These are phyloP conservation scores for Dreissena rostriformis DNA, from an alignment of 1,140 invertebrate genomes.

Conservation along the genomic window DNA sequence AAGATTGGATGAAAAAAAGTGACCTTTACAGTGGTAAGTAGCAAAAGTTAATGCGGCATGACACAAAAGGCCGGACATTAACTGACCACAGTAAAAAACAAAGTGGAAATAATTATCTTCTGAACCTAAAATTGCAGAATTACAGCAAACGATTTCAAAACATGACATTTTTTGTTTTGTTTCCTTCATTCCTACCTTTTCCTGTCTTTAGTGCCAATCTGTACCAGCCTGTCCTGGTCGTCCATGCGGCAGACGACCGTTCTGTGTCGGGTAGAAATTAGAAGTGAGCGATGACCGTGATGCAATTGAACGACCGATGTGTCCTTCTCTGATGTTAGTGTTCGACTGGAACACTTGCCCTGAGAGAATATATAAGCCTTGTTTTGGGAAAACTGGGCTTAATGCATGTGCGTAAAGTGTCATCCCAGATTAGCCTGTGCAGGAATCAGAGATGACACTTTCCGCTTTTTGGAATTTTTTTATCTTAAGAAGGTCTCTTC, in stretches of 20 bases:
- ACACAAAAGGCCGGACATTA: too few species aligned
- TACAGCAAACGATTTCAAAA: not conserved
- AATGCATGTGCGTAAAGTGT: too few species aligned
- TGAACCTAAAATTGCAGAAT: not conserved
- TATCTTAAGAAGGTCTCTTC: too few species aligned
- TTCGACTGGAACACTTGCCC: conserved; percentile 91
- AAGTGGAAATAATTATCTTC: not conserved
- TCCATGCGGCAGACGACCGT: conserved; percentile 88
- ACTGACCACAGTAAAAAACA: too few species aligned
- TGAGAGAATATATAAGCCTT: conserved; percentile 75
- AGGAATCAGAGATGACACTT: too few species aligned
- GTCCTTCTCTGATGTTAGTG: conserved; percentile 91
- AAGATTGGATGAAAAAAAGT: too few species aligned
- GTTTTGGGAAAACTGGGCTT: too few species aligned
- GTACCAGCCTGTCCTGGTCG: conserved; percentile 85
- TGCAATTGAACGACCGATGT: conserved; percentile 91
- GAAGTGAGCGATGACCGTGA: conserved; percentile 88
- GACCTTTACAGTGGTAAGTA: too few species aligned
- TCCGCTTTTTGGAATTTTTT: too few species aligned
- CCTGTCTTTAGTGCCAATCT: conserved; percentile 93
- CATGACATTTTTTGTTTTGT: not conserved
- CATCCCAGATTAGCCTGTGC: too few species aligned
- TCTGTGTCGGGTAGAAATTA: conserved; percentile 91
- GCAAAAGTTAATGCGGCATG: too few species aligned
- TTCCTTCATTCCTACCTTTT: conserved; percentile 85